Base-by-base conservation (phyloP, 1,140 invertebrate genomes). In the Lasaia peninsularis region DNA sequence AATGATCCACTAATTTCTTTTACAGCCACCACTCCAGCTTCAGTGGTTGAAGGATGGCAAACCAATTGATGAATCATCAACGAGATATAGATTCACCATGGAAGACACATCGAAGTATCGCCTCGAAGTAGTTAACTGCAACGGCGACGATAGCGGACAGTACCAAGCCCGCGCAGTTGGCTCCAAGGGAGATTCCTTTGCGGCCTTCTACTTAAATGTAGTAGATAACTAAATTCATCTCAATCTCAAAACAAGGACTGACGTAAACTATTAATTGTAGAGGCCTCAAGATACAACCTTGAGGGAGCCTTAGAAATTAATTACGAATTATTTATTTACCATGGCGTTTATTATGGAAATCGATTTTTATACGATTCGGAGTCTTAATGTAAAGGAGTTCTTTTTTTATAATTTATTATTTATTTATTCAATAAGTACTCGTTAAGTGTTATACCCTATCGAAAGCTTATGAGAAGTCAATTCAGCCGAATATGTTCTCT, bases 21-120 rank as follows among this genome's bases (percentile, higher is more conserved):
- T 52, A 44, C 73, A 90, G 89, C 80, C 87, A 73, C 90, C 91
- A 59, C 85, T 93, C 40, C 91, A 92, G 71, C 86, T 93, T 20
- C 90, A 91, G 62, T 99, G 98, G 98, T 88, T 96, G 67, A 98
- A 98, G 89, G 97, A 98, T 88, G 95, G 95, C 65, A 96, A 97
- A 79, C 93, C 94, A 48, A 91, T 97, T 54, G 92, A 96, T 66
- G 94, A 95, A 68, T 92, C 92, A 35, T 94, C 93, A 44, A 90
- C 92, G 33, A 92, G 94, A 80, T 97, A 96, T 80, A 94, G 93
- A 68, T 96, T 97, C 84, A 94, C 92, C 34, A 93, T 94, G 81
- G 94, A 96, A 69, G 94, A 93, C 63, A 93, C 93, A 51, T 96
- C 94, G 67, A 92, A 92, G 58, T 95, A 94, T 81, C 91, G 91